Evolutionary conservation across 2,888 invertebrate species (phyloP), one percentile per base, ranked within the genome.

Genomic region (Dasysyrphus tricinctus): DNA sequence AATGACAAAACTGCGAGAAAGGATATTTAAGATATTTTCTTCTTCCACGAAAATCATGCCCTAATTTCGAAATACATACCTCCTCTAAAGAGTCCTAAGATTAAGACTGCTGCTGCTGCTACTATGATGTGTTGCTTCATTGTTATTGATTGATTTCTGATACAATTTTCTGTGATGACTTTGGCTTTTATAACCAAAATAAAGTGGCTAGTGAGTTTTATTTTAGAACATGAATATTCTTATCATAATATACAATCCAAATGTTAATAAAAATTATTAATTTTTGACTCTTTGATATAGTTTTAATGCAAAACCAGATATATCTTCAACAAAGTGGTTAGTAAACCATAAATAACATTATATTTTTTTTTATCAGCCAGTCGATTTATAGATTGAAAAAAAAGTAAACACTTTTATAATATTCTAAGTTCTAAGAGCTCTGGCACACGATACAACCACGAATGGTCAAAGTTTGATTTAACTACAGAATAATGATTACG

Each of bases 61-160:
- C 6, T 29, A 24, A 6, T 59, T 2, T 37, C 0, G 5, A 61
- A 34, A 67, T 19, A 49, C 47, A 67, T 14, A 69, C 69, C 69
- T 39, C 54, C 51, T 54, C n/a, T 6, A 8, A 12, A 29, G 12
- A 69, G 49, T 39, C 37, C 51, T 2, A 51, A 24, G 0, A 12
- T 7, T 9, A 51, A 24, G 16, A n/a, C 34, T 14, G n/a, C 24
- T n/a, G 19, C 49, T 39, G 24, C 69, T 39, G 24, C 54, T 39
- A 54, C 29, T 42, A 12, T 12, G n/a, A 69, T 51, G 39, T 54
- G 16, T 12, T 69, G 69, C 39, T 54, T 69, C 69, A 69, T 69
- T 51, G 12, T 54, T 51, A 24, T 3, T 16, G 6, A 29, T 54
- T 39, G 12, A 3, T 29, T 54, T 69, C 24, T 69, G 51, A 54